A percentile compares a stretch with the other conserved stretches of the same genome.
phyloP scores from a whole-genome alignment of 2,797 vertebrate genomes.

The Steatocranus sp. region DNA sequence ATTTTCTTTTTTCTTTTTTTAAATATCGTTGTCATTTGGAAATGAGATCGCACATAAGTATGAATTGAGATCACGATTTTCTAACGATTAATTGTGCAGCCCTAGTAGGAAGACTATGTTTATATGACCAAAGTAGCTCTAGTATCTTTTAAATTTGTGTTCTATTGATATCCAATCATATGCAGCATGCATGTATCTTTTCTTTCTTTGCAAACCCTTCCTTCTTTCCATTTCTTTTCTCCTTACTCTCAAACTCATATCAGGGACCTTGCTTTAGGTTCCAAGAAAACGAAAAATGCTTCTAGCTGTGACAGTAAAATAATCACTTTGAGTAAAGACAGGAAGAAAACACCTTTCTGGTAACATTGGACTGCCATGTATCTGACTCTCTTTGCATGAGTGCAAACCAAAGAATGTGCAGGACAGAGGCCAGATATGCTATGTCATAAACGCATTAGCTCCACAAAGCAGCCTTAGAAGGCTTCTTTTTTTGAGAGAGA shows the following conservation, averaged over 20 bases:
- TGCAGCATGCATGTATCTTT: not conserved
- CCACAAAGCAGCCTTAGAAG: not conserved
- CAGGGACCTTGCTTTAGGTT: not conserved
- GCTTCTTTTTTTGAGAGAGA: not conserved
- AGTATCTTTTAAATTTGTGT: not conserved
- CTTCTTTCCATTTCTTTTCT: not conserved
- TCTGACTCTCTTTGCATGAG: not conserved
- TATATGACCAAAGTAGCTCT: not conserved
- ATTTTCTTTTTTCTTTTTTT: too few relatives aligned
- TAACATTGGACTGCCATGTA: not conserved
- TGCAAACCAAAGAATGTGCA: not conserved
- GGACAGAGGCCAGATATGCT: not conserved
- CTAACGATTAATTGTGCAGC: too few relatives aligned
- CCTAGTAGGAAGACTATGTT: not conserved
- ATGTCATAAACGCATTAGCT: not conserved
- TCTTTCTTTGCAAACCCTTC: not conserved
- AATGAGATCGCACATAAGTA: too few relatives aligned
- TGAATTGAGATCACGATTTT: too few relatives aligned
- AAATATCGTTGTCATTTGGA: too few relatives aligned
- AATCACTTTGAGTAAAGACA: not conserved
- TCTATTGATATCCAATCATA: not conserved
- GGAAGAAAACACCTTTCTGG: not conserved
- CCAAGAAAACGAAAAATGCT: not conserved
- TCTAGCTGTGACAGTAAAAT: not conserved
- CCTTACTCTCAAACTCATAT: not conserved